A percentile compares a stretch with the other conserved stretches of the same genome.
Conservation (phyloP, 2,797 vertebrate genomes). For the Ceryle rudis region DNA sequence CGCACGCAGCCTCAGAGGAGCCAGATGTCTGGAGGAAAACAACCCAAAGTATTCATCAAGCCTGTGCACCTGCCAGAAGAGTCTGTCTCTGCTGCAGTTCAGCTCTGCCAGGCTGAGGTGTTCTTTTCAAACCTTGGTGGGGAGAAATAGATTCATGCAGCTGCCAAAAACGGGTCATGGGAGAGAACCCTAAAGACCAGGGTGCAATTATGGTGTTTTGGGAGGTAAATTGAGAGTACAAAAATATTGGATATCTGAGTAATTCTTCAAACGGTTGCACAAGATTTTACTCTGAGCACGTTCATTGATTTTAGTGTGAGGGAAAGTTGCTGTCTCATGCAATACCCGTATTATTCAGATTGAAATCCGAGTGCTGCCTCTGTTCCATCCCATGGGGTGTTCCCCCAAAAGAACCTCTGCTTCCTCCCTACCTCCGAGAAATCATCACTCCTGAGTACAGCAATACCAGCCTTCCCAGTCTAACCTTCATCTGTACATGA, state of each 20-base stretch:
- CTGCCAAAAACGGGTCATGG: not conserved
- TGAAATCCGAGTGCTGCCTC: constrained; percentile 33
- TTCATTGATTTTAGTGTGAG: constrained; percentile 31
- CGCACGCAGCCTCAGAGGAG: constrained; percentile 9
- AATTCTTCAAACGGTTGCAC: not conserved
- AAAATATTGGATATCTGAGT: not conserved
- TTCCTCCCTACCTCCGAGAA: not conserved
- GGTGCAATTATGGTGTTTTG: not conserved
- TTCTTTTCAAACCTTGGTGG: not conserved
- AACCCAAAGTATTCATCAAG: constrained; percentile 18
- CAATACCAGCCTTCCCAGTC: not conserved
- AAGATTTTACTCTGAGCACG: constrained; percentile 30
- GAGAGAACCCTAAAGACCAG: not conserved
- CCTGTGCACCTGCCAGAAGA: not conserved
- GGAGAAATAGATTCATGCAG: not conserved
- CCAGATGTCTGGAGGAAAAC: constrained; percentile 60
- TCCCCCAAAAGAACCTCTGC: not conserved
- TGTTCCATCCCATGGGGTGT: constrained; percentile 25
- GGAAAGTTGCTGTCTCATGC: constrained; percentile 65
- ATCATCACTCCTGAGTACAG: not conserved
- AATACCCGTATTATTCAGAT: not conserved
- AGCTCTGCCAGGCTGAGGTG: not conserved
- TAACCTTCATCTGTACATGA: not conserved
- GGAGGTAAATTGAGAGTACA: constrained; percentile 10
- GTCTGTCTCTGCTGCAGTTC: not conserved